phyloP scores from a whole-genome alignment of 2,888 invertebrate species.

The Agrochola macilenta region DNA sequence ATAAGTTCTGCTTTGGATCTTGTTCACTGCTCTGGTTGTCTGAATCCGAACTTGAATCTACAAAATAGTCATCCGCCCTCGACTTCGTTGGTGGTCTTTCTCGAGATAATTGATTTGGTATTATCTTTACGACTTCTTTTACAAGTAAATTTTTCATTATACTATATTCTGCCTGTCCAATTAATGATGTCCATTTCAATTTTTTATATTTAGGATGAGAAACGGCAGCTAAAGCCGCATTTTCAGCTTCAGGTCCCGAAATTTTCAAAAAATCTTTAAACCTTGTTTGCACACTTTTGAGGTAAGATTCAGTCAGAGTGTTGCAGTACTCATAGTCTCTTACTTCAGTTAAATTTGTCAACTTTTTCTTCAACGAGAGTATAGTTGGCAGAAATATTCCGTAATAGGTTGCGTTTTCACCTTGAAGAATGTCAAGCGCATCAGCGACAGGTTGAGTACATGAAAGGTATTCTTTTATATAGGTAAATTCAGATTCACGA shows the following conservation, averaged over 20 bases:
- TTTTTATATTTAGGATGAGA: conserved; percentile 30
- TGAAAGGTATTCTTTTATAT: no score
- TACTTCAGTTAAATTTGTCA: no score
- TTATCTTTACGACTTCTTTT: conserved; percentile 24
- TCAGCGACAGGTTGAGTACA: no score
- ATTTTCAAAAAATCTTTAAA: no score
- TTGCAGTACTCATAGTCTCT: no score
- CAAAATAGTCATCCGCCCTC: conserved; percentile 35
- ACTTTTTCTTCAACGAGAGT: no score
- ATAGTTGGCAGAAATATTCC: no score
- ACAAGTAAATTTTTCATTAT: conserved; percentile 34
- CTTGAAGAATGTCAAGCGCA: no score
- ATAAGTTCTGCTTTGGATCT: conserved; percentile 1
- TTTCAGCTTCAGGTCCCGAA: conserved; percentile 25
- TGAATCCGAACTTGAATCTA: conserved; percentile 42
- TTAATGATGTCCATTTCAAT: conserved; percentile 36
- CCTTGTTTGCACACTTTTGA: no score
- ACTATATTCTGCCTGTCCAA: conserved; percentile 31
- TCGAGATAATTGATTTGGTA: conserved; percentile 18
- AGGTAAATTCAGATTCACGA: no score
- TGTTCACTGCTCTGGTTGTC: conserved; percentile 28
- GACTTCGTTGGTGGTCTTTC: conserved; percentile 22
- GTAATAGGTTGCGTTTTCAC: no score
- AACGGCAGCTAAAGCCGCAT: conserved; percentile 35
- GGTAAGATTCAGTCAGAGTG: no score